Conservation (phyloP, 1,140 invertebrate genomes). For the Calephelis virginiensis region DNA sequence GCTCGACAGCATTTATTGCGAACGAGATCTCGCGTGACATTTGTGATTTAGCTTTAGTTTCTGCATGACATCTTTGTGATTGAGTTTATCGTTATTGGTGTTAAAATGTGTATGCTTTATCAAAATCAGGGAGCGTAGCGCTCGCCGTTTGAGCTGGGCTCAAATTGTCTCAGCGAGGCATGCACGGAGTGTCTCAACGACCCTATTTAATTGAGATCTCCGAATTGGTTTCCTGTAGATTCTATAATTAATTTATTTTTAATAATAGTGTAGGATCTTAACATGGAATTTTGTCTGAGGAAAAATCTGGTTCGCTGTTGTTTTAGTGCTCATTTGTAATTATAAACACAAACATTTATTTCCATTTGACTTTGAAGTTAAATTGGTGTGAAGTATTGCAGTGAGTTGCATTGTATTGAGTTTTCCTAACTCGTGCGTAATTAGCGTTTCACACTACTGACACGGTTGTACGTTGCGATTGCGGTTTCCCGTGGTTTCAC, state of each 20-base stretch:
- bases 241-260: slow-evolving; percentile 77
- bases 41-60: slow-evolving; percentile 77
- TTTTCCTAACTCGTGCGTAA: slow-evolving; percentile 54
- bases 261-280: slow-evolving; percentile 70
- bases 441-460: slow-evolving; percentile 76
- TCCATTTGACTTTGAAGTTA: slow-evolving; percentile 3
- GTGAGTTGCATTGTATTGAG: slow-evolving; percentile 31
- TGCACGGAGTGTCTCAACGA: slow-evolving; percentile 63
- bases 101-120: slow-evolving; percentile 50
- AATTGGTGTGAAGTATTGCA: slow-evolving; percentile 23
- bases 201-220: slow-evolving; percentile 70
- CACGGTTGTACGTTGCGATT: slow-evolving; percentile 69
- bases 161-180: slow-evolving; percentile 70
- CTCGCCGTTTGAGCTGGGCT: slow-evolving; percentile 74
- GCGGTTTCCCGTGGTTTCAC: slow-evolving; percentile 73
- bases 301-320: slow-evolving; percentile 52
- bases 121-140: slow-evolving; percentile 54
- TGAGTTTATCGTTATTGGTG: slow-evolving; percentile 38
- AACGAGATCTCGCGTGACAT: slow-evolving; percentile 58
- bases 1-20: slow-evolving; percentile 45
- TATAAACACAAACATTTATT: slow-evolving; percentile 12
- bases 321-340: slow-evolving; percentile 9
- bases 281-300: slow-evolving; percentile 68
- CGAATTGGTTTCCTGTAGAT: slow-evolving; percentile 76
- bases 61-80: slow-evolving; percentile 63